These are phyloP conservation scores for Tamias sibiricus DNA, from an alignment of 2,113 vertebrate species.

Conservation along the genomic window DNA sequence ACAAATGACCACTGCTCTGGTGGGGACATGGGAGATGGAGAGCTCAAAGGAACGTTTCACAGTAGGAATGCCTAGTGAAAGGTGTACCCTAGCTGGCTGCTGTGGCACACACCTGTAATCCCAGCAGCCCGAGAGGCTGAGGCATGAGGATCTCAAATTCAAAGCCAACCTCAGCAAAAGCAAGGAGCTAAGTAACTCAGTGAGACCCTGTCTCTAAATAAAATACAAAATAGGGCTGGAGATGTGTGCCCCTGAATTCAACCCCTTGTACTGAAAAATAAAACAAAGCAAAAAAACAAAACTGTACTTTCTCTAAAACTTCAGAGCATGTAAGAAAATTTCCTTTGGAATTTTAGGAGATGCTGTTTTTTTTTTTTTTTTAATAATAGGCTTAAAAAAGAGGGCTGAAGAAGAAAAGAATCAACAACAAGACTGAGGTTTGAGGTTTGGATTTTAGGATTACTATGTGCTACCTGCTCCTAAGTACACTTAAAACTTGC, in stretches of 20 bases:
- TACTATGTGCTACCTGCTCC: neutral
- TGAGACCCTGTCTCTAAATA: no score
- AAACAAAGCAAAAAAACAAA: no score
- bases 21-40: neutral
- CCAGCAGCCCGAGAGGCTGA: no score
- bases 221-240: no score
- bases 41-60: neutral
- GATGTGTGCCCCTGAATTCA: no score
- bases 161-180: no score
- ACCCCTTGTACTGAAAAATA: no score
- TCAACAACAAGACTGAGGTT: neutral
- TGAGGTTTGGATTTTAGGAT: neutral
- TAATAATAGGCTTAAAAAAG: neutral
- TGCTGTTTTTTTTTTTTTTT: neutral
- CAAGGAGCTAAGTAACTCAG: no score
- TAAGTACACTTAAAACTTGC: neutral
- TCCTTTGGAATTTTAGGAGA: neutral
- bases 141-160: no score
- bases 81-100: neutral
- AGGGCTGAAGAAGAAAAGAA: neutral
- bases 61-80: neutral
- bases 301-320: neutral
- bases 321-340: neutral
- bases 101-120: no score
- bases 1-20: fast-evolving